Percentiles rank a stretch among this genome's conserved stretches.
These are phyloP conservation scores for Polypterus bichir DNA, from an alignment of 2,113 vertebrate genomes.

Conservation along the genomic window DNA sequence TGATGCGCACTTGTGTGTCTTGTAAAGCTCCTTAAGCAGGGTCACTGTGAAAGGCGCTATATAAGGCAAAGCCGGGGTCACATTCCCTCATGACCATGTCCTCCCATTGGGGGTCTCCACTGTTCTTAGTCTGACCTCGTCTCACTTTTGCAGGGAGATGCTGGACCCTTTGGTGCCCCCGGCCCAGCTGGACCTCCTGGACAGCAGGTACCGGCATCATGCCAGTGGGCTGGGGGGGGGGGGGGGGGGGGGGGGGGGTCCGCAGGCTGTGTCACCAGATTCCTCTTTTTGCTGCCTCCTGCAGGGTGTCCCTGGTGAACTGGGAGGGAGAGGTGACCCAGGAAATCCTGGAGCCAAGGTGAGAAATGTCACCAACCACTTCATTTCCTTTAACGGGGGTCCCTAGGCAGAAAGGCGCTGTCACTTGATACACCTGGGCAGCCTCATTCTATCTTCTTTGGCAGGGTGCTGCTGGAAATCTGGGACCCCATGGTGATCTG, in stretches of 20 bases:
- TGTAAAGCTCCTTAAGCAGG: too few relatives aligned
- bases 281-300: not conserved
- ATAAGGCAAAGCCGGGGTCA: too few relatives aligned
- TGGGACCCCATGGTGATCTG: slow-evolving; percentile 36
- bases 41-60: too few relatives aligned
- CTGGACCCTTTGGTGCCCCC: slow-evolving; percentile 33
- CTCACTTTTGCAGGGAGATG: slow-evolving; percentile 43
- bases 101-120: too few relatives aligned
- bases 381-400: too few relatives aligned
- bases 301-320: slow-evolving; percentile 51
- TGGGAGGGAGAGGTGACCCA: slow-evolving; percentile 51
- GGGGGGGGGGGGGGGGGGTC: not conserved
- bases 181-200: slow-evolving; percentile 43
- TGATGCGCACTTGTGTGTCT: too few relatives aligned
- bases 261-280: slow-evolving; percentile 2
- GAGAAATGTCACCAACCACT: slow-evolving; percentile 22
- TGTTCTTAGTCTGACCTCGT: not conserved
- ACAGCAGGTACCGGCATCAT: slow-evolving; percentile 30
- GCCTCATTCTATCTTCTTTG: not conserved
- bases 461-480: slow-evolving; percentile 43
- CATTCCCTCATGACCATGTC: too few relatives aligned
- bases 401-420: too few relatives aligned
- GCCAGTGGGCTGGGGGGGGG: too few relatives aligned
- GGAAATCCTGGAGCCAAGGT: slow-evolving; percentile 50
- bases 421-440: too few relatives aligned